Conservation (phyloP, 2,797 vertebrate genomes). For the Alosa sapidissima region DNA sequence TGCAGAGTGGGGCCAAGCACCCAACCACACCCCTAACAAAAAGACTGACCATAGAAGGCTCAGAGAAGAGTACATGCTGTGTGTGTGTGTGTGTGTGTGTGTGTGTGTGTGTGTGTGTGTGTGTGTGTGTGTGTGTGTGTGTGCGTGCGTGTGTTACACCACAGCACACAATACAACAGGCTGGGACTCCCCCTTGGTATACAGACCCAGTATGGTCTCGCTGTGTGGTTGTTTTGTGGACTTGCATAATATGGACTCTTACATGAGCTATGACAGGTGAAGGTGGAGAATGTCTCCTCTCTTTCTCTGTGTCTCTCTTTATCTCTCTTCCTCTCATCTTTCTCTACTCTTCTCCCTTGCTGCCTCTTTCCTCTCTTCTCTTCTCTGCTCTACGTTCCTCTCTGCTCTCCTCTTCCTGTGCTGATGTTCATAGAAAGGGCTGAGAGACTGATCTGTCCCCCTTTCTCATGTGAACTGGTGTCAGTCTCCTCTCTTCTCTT, state of each 20-base stretch:
- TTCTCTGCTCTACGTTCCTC: neutral
- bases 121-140: conserved; percentile 33
- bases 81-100: conserved; percentile 5
- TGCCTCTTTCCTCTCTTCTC: neutral
- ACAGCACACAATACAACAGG: neutral
- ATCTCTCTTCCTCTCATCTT: neutral
- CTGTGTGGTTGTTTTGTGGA: conserved; percentile 13
- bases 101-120: conserved; percentile 36
- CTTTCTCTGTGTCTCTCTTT: neutral
- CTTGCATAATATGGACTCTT: neutral
- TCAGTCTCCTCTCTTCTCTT: neutral
- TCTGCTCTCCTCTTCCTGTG: neutral
- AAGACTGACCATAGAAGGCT: neutral
- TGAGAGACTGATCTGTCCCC: neutral
- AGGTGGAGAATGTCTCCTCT: neutral
- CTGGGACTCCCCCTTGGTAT: neutral
- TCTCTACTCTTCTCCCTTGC: neutral
- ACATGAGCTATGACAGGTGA: neutral
- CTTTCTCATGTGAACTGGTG: neutral
- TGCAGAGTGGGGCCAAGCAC: neutral
- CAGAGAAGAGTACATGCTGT: neutral
- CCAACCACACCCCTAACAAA: neutral
- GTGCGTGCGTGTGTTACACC: conserved; percentile 34
- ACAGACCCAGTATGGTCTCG: neutral
- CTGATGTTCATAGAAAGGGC: neutral